Evolutionary conservation across 1,140 invertebrate species (phyloP), one percentile per base, ranked within the genome.

Genomic region (Melitaea cinxia): DNA sequence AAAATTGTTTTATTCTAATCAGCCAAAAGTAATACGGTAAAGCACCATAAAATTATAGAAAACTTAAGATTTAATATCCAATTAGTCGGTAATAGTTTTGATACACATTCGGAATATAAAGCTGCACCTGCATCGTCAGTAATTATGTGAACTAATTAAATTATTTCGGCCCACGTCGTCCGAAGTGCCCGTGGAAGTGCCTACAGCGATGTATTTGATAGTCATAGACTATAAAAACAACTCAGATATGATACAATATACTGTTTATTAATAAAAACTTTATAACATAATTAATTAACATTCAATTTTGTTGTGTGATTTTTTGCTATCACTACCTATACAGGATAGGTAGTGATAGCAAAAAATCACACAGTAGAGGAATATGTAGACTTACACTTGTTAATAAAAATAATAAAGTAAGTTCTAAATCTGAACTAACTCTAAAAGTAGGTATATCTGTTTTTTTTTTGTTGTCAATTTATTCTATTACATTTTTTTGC

Each of bases 61-160:
- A 47, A 47, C 42, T 47, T n/a, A n/a, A 19, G 42, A 47, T 47
- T 23, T 7, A 0, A 42, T 4, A 14, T 21, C 14, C n/a, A 23
- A 23, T 19, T 47, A 30, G 30, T 52, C 14, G 14, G 12, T 28
- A 26, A 23, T n/a, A 50, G n/a, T 37, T 54, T 33, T 30, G 45
- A 42, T 17, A 21, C 50, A 56, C 39, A 59, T 17, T 15, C 19
- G 53, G 42, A 33, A 42, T 21, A 19, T 23, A 21, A 30, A 47
- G 52, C 52, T 62, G 68, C 71, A 74, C 60, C 72, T 67, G 72
- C 68, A 69, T 52, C 59, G 60, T 47, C 60, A 59, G 58, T 77
- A 67, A 79, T 75, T 74, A 70, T 47, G 42, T 50, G 60, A 69
- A 60, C 70, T 82, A 80, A 82, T 82, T 82, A 75, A 82, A 82